Base-by-base conservation (phyloP, 2,888 invertebrate genomes). In the Eutolmus rufibarbis region DNA sequence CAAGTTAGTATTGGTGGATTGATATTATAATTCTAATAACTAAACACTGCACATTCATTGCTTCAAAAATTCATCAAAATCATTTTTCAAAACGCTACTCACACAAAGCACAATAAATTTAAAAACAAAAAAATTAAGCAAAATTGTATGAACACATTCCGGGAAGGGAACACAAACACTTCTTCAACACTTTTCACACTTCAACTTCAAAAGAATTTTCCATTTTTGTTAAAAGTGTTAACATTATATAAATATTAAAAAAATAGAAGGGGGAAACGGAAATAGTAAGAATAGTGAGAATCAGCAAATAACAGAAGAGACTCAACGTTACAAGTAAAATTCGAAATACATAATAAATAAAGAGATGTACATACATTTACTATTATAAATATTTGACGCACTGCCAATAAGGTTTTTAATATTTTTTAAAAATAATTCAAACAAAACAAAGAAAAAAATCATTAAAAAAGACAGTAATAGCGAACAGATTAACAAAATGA, bases 361-460 rank as follows among this genome's bases (percentile, higher is more conserved):
- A 89, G 28, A 89, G 88, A 86, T 88, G 89, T 89, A 89, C 87
- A 89, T 89, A 88, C 88, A 88, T 89, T 89, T 88, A 88, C 89
- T 88, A 89, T 89, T 89, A 86, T 89, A 89, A 89, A 89, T 88
- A 89, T 89, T 89, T 90, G 89, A 90, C 89, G 90, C 90, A 90
- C 90, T 90, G 90, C 90, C 90, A 90, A 89, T 89, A 90, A 88
- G 90, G 90, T 90, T 90, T 90, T 89, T 90, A 90, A 89, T 89
- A 89, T 89, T 89, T 89, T 89, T 89, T 89, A 89, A 88, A 89
- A 87, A 89, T 79, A 66, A 66, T 77, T 37, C 37, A 77, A 40
- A 37, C 81, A 43, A 82, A 81, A 46, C 74, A 87, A 77, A 19
- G n/a, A 86, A 43, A 76, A 81, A 46, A 81, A 82, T 79, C 37